Conservation (phyloP, 1,140 invertebrate species). For the Hesperophylax magnus region DNA sequence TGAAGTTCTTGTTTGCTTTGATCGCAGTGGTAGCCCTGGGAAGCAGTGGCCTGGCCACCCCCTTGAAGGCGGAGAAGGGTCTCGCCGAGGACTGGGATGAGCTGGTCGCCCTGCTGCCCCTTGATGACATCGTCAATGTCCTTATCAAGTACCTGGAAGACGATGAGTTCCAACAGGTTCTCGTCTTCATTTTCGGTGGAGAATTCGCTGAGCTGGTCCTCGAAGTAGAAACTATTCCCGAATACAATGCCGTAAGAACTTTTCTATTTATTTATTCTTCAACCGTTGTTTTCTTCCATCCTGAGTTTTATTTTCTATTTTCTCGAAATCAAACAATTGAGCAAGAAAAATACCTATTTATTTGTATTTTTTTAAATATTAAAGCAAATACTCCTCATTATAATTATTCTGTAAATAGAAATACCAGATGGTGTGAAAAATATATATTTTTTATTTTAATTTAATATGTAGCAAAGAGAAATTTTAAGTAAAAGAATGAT, state of each 20-base stretch:
- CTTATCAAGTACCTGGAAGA: slow-evolving; percentile 37
- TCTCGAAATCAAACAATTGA: too few relatives aligned
- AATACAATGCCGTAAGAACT: slow-evolving; percentile 42
- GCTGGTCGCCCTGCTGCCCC: slow-evolving; percentile 35
- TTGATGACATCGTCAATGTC: slow-evolving; percentile 32
- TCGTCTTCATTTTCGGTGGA: slow-evolving; percentile 45
- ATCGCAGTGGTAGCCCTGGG: slow-evolving; percentile 27
- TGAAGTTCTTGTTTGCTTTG: slow-evolving; percentile 40
- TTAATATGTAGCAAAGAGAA: too few relatives aligned
- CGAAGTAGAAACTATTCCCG: slow-evolving; percentile 44
- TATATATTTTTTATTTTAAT: too few relatives aligned
- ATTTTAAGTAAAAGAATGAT: too few relatives aligned
- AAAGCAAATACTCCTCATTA: too few relatives aligned
- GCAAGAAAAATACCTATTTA: too few relatives aligned
- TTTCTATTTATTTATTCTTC: not conserved
- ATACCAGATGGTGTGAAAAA: too few relatives aligned
- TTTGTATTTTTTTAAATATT: too few relatives aligned
- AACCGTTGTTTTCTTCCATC: not conserved
- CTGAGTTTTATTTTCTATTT: not conserved
- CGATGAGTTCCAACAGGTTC: slow-evolving; percentile 42
- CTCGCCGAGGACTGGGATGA: slow-evolving; percentile 34
- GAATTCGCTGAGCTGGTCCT: slow-evolving; percentile 44
- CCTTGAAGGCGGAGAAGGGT: not conserved
- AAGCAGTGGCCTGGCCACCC: slow-evolving; percentile 10
- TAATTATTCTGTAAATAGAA: too few relatives aligned